phyloP scores from a whole-genome alignment of 2,888 invertebrate genomes.

The Orthosia incerta region DNA sequence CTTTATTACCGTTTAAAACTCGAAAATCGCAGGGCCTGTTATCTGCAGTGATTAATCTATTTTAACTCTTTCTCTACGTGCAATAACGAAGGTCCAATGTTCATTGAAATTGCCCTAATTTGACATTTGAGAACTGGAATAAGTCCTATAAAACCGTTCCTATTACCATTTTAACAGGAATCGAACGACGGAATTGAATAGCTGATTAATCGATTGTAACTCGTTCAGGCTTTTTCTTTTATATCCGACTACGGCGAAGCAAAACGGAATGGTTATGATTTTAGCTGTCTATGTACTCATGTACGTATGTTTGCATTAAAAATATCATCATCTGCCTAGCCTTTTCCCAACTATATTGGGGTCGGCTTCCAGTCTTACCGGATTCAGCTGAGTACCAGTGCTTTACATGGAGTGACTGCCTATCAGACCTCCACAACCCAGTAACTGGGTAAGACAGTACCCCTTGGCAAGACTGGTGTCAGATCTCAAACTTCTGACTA shows the following conservation, averaged over 20 bases:
- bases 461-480: too few species aligned
- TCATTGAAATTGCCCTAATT: slow-evolving; percentile 52
- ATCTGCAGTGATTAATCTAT: slow-evolving; percentile 41
- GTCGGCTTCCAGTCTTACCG: too few species aligned
- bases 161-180: slow-evolving; percentile 59
- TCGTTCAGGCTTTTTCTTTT: slow-evolving; percentile 43
- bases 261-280: too few species aligned
- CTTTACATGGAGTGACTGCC: too few species aligned
- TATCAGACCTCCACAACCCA: too few species aligned
- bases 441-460: too few species aligned
- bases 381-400: too few species aligned
- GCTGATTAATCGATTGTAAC: slow-evolving; percentile 59
- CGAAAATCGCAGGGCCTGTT: slow-evolving; percentile 24
- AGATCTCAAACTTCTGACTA: too few species aligned
- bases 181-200: slow-evolving; percentile 55
- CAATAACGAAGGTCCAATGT: slow-evolving; percentile 36
- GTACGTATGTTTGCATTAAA: too few species aligned
- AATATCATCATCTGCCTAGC: too few species aligned
- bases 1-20: slow-evolving; percentile 43
- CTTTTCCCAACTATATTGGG: too few species aligned
- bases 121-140: slow-evolving; percentile 49
- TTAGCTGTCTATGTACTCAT: too few species aligned
- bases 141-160: slow-evolving; percentile 52
- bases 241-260: background rate
- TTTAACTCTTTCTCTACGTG: slow-evolving; percentile 24